Evolutionary conservation across 2,888 invertebrate species (phyloP), one percentile per base, ranked within the genome.

Genomic region (Lobophora halterata): DNA sequence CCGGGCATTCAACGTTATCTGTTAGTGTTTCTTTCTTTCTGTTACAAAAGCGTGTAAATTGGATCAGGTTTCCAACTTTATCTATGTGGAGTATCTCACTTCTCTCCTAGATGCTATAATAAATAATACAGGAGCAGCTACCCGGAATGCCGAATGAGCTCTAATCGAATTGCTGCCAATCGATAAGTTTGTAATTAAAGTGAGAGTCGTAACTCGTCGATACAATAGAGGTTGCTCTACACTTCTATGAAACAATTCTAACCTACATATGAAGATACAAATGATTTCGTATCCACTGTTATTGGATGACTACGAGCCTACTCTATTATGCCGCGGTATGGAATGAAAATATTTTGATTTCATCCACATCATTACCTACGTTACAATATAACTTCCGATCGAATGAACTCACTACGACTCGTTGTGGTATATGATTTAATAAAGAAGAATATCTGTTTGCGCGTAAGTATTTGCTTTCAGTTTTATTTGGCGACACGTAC

Each of bases 281-380:
- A 36, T 45, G 32, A 41, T 27, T n/a, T n/a, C n/a, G 20, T 14
- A 16, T 10, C 8, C 24, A 7, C 17, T 24, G 14, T 23, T 31
- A 24, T 42, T 36, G 20, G 20, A 27, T 30, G 28, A 24, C 21
- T 17, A 12, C n/a, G n/a, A n/a, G n/a, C n/a, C n/a, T n/a, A 11
- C 11, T 19, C 36, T 20, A 36, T 27, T 36, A 35, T 32, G 13
- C n/a, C n/a, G 2, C 23, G 8, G 3, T 24, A 24, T 9, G 32
- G 28, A 33, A 32, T 33, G 28, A 24, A 33, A 45, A 45, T 40
- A 32, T 50, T 37, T 40, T 35, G 29, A 21, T 38, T 47, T 24
- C 26, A 37, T 43, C 23, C 20, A 18, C 20, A 11, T 20, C 10
- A 40, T 33, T 14, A 28, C 30, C 20, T 12, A 19, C 21, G 17